Evolutionary conservation across 2,113 vertebrate genomes (phyloP), one percentile per base, ranked within the genome.

Genomic region (Scomber colias): DNA sequence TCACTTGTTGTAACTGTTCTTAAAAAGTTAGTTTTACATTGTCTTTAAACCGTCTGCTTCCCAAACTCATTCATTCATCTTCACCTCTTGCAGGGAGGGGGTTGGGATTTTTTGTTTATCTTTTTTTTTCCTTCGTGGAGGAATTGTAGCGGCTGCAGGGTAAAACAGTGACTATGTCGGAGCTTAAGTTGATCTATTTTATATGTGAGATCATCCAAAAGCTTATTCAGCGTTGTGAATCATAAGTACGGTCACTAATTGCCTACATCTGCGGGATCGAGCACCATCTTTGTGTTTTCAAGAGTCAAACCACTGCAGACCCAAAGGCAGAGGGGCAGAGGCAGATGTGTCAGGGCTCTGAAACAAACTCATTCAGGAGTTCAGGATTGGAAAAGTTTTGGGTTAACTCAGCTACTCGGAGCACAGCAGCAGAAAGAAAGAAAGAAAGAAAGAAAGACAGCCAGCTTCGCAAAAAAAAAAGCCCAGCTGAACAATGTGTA

Each of bases 51-150:
- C 53, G 31, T 55, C 57, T 48, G 68, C 63, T 53, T 46, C 62
- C 59, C 55, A 21, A 66, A 64, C 71, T 90, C 87, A 93, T 93
- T 93, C 86, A 92, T 89, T 84, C 75, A 44, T 56, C 13, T 46
- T 74, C 65, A 61, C 53, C 50, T 40, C 12, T 21, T 70, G 2
- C 40, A 73, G 56, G 11, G 44, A 71, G 60, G 81, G 80, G 70
- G 75, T 64, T 70, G 72, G 75, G 64, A 2, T 48, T 71, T 40
- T 40, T 68, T 76, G 6, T 66, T 56, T 57, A 71, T 63, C 24
- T 87, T 56, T 59, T 11, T 21, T 64, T 76, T 71, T 71, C 71
- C 44, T 69, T 75, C 72, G 56, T 75, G 35, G 6, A 49, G 2
- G 11, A 59, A 8, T 50, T 17, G 16, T 12, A 19, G 12, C 14